Evolutionary conservation across 2,888 invertebrate genomes (phyloP).

Genomic region (Congeria kusceri): DNA sequence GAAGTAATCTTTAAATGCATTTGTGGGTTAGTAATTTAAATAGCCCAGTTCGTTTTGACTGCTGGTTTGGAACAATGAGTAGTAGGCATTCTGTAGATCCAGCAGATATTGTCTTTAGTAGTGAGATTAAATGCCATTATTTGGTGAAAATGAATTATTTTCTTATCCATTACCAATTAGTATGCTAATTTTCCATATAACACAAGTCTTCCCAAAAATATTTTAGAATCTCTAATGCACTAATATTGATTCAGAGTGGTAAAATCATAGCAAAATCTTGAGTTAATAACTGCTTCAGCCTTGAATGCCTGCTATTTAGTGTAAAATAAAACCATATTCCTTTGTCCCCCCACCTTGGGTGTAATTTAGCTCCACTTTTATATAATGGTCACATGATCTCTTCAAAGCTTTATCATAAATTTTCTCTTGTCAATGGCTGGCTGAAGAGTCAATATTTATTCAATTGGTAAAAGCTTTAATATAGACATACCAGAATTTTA

Average conservation of each 20-base stretch:
- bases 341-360: slow-evolving; percentile 56
- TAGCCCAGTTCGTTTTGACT: slow-evolving; percentile 15
- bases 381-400: slow-evolving; percentile 60
- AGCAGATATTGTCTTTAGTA: no score
- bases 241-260: background rate
- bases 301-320: slow-evolving; percentile 42
- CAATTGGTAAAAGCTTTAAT: slow-evolving; percentile 64
- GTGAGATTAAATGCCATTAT: no score
- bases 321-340: slow-evolving; percentile 54
- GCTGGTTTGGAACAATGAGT: slow-evolving; percentile 16
- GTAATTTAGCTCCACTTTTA: slow-evolving; percentile 61
- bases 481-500: slow-evolving; percentile 61
- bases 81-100: no score
- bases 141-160: no score
- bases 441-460: slow-evolving; percentile 63
- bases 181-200: no score
- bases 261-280: slow-evolving; percentile 8
- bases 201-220: background rate
- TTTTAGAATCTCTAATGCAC: background rate
- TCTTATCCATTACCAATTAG: no score
- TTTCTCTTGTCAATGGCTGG: slow-evolving; percentile 56
- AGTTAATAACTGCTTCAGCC: slow-evolving; percentile 43
- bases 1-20: background rate
- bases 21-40: slow-evolving; percentile 20
- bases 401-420: slow-evolving; percentile 54